Conservation (phyloP, 2,888 invertebrate genomes). For the Hedya salicella region DNA sequence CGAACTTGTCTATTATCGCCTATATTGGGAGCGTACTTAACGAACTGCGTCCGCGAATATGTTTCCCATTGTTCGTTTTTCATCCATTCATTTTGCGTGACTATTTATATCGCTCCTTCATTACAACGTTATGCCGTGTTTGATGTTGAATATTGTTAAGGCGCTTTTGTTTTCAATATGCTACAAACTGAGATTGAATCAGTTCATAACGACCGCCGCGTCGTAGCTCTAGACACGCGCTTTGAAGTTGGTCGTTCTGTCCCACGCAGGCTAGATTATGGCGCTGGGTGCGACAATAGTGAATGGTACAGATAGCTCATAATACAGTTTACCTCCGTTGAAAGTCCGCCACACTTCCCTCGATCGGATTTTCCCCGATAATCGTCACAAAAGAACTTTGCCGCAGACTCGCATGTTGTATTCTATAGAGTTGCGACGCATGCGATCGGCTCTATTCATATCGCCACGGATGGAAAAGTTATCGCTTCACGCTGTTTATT, state of each 20-base stretch:
- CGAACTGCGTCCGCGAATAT: constrained; percentile 36
- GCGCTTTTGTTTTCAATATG: constrained; percentile 15
- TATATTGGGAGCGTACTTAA: constrained; percentile 44
- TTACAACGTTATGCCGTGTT: constrained; percentile 3
- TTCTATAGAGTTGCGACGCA: constrained; percentile 70
- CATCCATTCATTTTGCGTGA: constrained; percentile 29
- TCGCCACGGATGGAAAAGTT: constrained; percentile 62
- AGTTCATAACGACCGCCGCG: constrained; percentile 31
- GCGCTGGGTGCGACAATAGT: constrained; percentile 63
- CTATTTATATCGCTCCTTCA: constrained; percentile 24
- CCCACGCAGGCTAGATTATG: constrained; percentile 64
- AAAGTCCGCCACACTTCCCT: constrained; percentile 80
- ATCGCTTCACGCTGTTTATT: constrained; percentile 63
- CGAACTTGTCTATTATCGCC: constrained; percentile 67
- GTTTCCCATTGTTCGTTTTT: constrained; percentile 39
- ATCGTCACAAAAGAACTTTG: constrained; percentile 84
- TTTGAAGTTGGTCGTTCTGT: constrained; percentile 54
- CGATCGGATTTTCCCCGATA: constrained; percentile 84
- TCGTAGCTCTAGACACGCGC: constrained; percentile 44
- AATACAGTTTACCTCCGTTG: constrained; percentile 82
- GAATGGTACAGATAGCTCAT: constrained; percentile 79
- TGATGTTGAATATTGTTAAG: constrained; percentile 30
- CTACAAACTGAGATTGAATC: constrained; percentile 39
- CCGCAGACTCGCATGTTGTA: constrained; percentile 62
- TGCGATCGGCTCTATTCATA: constrained; percentile 63